Evolutionary conservation across 2,888 invertebrate genomes (phyloP), one percentile per base, ranked within the genome.

Genomic region (Polyommatus icarus): DNA sequence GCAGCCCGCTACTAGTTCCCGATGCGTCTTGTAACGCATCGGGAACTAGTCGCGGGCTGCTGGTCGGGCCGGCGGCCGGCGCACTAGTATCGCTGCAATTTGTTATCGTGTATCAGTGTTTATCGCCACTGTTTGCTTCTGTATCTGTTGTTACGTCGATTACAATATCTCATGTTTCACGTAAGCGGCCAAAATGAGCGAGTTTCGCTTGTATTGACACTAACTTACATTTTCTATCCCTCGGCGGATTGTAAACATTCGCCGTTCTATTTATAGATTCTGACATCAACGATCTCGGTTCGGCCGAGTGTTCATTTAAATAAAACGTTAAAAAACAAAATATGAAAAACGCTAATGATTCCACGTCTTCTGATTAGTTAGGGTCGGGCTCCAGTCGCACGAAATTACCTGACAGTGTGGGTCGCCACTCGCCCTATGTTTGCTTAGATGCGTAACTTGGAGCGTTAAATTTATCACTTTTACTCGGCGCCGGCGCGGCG

Each of bases 91-190:
- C 90, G 87, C 87, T 88, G 89, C 88, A 88, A 87, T 88, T 86
- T 86, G 86, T 91, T 92, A 91, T 91, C 91, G 87, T 78, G 29
- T 91, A 91, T 92, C 91, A 87, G 80, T 82, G 82, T 84, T 88
- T 91, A 92, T 91, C 92, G 89, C 91, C 88, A 88, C 91, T 90
- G 91, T 90, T 90, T 90, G 91, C 90, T 89, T 88, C 90, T 90
- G 86, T 90, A 90, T 90, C 88, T 89, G 85, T 84, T 84, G 86
- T 88, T 89, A 88, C 90, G 90, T 88, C 84, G 81, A 78, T 79
- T 79, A 80, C 89, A 90, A 91, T 75, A 77, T 91, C 90, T 91
- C 90, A 90, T 80, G 78, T 80, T 78, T 78, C 79, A 79, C 77
- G 78, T 80, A 78, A 61, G 59, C 40, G 36, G 29, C 50, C 75